Conservation (phyloP, 2,797 vertebrate genomes). For the Hydrophis major region DNA sequence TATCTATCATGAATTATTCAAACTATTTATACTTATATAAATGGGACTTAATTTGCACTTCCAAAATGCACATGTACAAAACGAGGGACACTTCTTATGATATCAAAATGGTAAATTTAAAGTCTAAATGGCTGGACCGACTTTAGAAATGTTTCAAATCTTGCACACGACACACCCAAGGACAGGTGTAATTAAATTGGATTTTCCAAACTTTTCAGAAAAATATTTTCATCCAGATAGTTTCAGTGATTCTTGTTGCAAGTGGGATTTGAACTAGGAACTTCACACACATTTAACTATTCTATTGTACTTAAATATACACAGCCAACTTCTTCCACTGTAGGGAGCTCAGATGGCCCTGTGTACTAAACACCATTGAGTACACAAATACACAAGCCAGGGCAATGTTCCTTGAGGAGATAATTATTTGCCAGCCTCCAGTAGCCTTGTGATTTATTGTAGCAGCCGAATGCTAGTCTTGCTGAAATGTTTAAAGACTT, state of each 20-base stretch:
- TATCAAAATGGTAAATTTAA: not conserved
- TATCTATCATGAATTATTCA: not conserved
- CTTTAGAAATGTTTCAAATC: not conserved
- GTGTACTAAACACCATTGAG: not conserved
- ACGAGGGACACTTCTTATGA: not conserved
- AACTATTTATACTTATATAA: not conserved
- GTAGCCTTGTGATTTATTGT: slow-evolving; percentile 15
- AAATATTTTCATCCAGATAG: not conserved
- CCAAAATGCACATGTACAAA: not conserved
- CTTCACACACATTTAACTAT: not conserved
- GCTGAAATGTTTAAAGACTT: slow-evolving; percentile 12
- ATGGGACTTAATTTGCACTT: not conserved
- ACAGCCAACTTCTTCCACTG: not conserved
- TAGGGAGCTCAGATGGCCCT: not conserved
- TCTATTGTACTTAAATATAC: not conserved
- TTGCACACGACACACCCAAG: not conserved
- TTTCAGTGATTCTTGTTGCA: not conserved
- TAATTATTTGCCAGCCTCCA: slow-evolving; percentile 5
- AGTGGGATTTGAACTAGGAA: not conserved
- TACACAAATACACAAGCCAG: not conserved
- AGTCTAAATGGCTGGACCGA: not conserved
- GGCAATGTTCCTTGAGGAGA: not conserved
- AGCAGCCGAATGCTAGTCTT: slow-evolving; percentile 15
- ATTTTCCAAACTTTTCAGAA: not conserved
- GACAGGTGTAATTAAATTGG: not conserved